Base-by-base conservation (phyloP, 2,113 vertebrate genomes). In the Hypocryptadius cinnamomeus region DNA sequence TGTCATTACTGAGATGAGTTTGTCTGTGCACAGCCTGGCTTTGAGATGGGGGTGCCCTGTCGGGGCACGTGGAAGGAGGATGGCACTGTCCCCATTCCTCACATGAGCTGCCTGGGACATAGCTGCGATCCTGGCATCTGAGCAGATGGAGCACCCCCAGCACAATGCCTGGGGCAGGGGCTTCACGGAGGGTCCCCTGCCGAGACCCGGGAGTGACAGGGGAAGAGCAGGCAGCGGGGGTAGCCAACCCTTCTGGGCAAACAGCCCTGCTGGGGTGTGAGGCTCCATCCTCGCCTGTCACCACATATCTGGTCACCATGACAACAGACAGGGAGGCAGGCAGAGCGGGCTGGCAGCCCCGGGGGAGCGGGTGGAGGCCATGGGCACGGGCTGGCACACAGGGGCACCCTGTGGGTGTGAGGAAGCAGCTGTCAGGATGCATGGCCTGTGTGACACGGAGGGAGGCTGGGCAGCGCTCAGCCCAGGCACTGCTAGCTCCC, bases 271-370 rank as follows among this genome's bases (percentile, higher is more conserved):
- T 47, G 50, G 56, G 86, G 86, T 83, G 56, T 31, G 65, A 78
- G 57, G 80, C 70, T 89, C 44, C 71, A 30, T 87, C 54, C 77
- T 79, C 0, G 7, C 59, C 94, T 91, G 92, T 91, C 90, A 63
- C 90, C 84, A 86, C 87, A 74, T 87, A 90, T 78, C 79, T 65
- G 23, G 59, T 95, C 64, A 79, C 96, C 87, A 66, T 94, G 76
- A 85, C 93, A 88, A 96, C 96, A 93, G 94, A 89, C 64, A 9
- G 45, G 47, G 74, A 76, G 47, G 80, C 66, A 73, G 84, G 91
- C 11, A 0, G 54, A 90, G 82, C 2, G 0, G 63, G 86, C 35
- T 92, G 93, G 45, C 85, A 89, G 80, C 56, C 27, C 23, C n/a
- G 50, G 44, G 76, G 87, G 48, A 35, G 56, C 3, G 5, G 27